A percentile compares a stretch with the other conserved stretches of the same genome.
Conservation (phyloP, 2,888 invertebrate species). For the Pristionchus japonicus region DNA sequence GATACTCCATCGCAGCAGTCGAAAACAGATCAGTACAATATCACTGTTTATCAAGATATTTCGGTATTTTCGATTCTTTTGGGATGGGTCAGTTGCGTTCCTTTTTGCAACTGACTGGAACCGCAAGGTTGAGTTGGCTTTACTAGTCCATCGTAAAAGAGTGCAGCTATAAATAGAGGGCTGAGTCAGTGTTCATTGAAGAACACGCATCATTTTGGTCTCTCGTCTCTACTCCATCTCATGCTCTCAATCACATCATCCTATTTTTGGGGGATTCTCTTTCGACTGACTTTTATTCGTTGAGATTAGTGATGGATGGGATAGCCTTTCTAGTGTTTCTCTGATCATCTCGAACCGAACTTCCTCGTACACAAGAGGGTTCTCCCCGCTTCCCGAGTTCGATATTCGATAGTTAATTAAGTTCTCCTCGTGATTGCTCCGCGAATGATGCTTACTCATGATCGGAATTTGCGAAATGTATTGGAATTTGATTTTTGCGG, state of each 20-base stretch:
- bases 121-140: slow-evolving; percentile 6
- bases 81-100: not conserved
- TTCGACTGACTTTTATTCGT: not conserved
- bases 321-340: not conserved
- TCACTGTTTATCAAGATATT: not conserved
- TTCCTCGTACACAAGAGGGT: not conserved
- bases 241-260: slow-evolving; percentile 1
- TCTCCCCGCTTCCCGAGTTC: not conserved
- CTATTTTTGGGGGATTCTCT: not conserved
- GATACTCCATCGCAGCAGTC: not conserved
- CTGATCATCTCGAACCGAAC: slow-evolving; percentile 7
- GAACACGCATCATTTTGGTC: slow-evolving; percentile 31
- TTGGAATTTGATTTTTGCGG: not conserved
- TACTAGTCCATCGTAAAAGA: slow-evolving; percentile 4
- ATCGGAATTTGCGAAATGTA: slow-evolving; percentile 15
- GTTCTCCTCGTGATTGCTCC: not conserved
- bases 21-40: not conserved
- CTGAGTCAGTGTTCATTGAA: slow-evolving; percentile 31
- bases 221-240: not conserved
- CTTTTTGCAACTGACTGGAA: slow-evolving; percentile 5
- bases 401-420: not conserved
- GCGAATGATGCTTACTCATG: not conserved
- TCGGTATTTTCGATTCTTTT: not conserved
- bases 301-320: not conserved
- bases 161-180: slow-evolving; percentile 19